These are phyloP conservation scores for Campopleginae sp. DNA, from an alignment of 2,888 invertebrate species.

Conservation along the genomic window DNA sequence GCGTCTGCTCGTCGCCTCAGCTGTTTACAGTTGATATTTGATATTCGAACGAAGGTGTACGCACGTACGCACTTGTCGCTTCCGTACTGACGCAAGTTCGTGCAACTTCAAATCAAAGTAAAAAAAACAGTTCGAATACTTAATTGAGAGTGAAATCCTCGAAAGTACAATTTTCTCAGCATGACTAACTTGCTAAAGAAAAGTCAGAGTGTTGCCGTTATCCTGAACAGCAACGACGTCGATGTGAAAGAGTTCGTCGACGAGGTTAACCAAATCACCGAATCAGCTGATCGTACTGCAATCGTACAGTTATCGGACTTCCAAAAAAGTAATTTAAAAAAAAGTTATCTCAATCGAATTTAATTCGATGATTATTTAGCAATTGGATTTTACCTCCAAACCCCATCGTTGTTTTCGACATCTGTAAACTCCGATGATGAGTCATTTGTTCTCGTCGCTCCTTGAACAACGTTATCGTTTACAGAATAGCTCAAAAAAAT, in stretches of 20 bases:
- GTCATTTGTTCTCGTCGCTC: too few species aligned
- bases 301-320: constrained; percentile 60
- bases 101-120: constrained; percentile 36
- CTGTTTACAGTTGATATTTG: constrained; percentile 8
- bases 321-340: constrained; percentile 54
- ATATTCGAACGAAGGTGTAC: not conserved
- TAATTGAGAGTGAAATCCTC: constrained; percentile 7
- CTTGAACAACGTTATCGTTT: too few species aligned
- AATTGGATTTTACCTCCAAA: not conserved
- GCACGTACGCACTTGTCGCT: constrained; percentile 3
- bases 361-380: not conserved
- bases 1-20: not conserved
- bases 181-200: constrained; percentile 64
- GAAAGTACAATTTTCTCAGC: not conserved
- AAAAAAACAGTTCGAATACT: not conserved
- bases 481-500: too few species aligned
- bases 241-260: constrained; percentile 55
- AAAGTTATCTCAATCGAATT: not conserved
- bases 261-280: constrained; percentile 62
- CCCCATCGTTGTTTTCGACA: too few species aligned
- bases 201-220: constrained; percentile 54
- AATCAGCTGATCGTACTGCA: constrained; percentile 51
- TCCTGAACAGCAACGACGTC: constrained; percentile 50
- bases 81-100: constrained; percentile 39
- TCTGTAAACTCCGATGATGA: too few species aligned